Base-by-base conservation (phyloP, 1,140 invertebrate genomes). In the Lasioglossum albipes region DNA sequence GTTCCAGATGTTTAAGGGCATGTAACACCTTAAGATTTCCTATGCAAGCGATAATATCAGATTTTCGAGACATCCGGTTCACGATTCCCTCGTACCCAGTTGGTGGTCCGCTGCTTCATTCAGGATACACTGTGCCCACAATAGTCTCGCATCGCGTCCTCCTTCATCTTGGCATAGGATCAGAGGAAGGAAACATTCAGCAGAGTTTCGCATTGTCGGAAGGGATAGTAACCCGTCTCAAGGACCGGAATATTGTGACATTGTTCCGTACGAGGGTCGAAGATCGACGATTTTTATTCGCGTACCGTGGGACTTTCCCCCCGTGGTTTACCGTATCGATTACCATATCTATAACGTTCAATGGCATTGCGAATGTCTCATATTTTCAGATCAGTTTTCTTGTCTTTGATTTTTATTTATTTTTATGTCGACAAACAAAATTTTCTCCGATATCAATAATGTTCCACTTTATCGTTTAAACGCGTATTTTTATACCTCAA, bases 61-160 rank as follows among this genome's bases (percentile, higher is more conserved):
- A 62, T 59, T 82, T 52, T 71, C 81, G 36, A 57, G 65, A 70
- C 69, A 81, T 84, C 82, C 82, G 82, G 79, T 84, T 82, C 57
- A 82, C 74, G 54, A 67, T 78, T 62, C 45, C 45, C 36, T 45
- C 69, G 31, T 67, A 20, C 70, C 70, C 80, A 69, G 69, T 78
- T 74, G 80, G 79, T 82, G 83, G 80, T 82, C 80, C 66, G 70
- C 76, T 76, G 73, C 70, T 74, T 84, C 65, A 57, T 61, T 52
- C 41, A 45, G 70, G 70, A 82, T 74, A 73, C 54, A 69, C 68
- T 49, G 18, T 68, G 74, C 62, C 22, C 73, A 84, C 74, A 79
- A 77, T 84, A 75, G 67, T 76, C 69, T 49, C 74, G 52, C 81
- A 81, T 72, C 79, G 62, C 57, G 49, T 81, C 69, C 64, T 71